phyloP scores from a whole-genome alignment of 2,113 vertebrate species.

The Petromus typicus region DNA sequence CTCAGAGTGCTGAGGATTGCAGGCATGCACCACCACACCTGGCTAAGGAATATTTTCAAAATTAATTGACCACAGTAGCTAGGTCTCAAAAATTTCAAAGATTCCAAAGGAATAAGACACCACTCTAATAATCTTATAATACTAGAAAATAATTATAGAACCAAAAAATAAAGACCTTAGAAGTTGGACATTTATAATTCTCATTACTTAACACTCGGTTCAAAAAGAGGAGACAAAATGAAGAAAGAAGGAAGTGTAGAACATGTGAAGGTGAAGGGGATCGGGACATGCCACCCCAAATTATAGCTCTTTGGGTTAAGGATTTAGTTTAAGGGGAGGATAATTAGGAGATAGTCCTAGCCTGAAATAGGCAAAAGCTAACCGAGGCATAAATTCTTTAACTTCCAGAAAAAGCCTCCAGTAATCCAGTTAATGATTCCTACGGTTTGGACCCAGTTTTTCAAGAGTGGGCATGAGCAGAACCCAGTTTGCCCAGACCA shows the following conservation, averaged over 20 bases:
- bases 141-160: not conserved
- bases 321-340: not conserved
- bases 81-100: not conserved
- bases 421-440: not conserved
- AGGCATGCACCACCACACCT: not conserved
- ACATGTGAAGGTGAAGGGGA: not conserved
- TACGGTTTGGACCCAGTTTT: not conserved
- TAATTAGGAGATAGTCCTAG: not conserved
- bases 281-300: not conserved
- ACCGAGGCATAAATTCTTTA: not conserved
- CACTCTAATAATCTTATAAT: constrained; percentile 12
- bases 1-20: not conserved
- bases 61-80: not conserved
- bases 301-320: too few relatives aligned
- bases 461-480: not conserved
- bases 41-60: not conserved
- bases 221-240: not conserved
- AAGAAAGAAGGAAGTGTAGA: not conserved
- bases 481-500: not conserved
- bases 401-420: not conserved
- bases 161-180: not conserved
- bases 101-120: not conserved
- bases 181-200: not conserved
- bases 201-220: not conserved
- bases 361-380: too few relatives aligned